Evolutionary conservation across 2,113 vertebrate species (phyloP), one percentile per base, ranked within the genome.

Genomic region (Verasper variegatus): DNA sequence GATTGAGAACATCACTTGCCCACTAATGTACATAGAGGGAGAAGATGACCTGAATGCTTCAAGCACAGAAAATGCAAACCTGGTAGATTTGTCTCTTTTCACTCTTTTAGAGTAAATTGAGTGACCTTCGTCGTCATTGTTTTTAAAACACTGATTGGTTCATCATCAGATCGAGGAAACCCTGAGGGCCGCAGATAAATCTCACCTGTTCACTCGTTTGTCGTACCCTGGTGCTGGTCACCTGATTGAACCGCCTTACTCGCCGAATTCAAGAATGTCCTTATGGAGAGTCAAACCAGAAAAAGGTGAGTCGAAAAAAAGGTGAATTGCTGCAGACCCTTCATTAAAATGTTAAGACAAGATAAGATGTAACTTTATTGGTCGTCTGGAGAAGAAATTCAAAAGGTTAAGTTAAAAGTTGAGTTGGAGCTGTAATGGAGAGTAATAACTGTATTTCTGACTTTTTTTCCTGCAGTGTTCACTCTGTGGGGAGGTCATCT

Each of bases 221-320:
- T 94, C 91, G 0, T 94, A 94, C 69, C 91, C 91, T 0, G 89
- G 84, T 1, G 85, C 94, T 0, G 93, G 93, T 66, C 94, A 95
- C 82, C 86, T 95, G 61, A 93, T 95, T 3, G 93, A 95, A 52
- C 88, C 92, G 0, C 94, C 93, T 1, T 94, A 91, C 69, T 3
- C 88, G 2, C 91, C 92, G 8, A 76, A 85, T 45, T 3, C 62
- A 72, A 85, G 80, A 56, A 0, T 1, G 0, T 90, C 86, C 1
- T 11, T 87, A 55, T 93, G 84, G 88, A 51, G 35, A 1, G 4
- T 74, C 20, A 83, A 85, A 82, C 92, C 90, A 37, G n/a, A 23
- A 1, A 88, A 88, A 89, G 0, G 92, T 93, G 66, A 92, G 86
- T 14, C 27, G n/a, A n/a, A n/a, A 23, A 1, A 88, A 88, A 89